Conservation (phyloP, 2,113 vertebrate genomes). For the Passer montanus region DNA sequence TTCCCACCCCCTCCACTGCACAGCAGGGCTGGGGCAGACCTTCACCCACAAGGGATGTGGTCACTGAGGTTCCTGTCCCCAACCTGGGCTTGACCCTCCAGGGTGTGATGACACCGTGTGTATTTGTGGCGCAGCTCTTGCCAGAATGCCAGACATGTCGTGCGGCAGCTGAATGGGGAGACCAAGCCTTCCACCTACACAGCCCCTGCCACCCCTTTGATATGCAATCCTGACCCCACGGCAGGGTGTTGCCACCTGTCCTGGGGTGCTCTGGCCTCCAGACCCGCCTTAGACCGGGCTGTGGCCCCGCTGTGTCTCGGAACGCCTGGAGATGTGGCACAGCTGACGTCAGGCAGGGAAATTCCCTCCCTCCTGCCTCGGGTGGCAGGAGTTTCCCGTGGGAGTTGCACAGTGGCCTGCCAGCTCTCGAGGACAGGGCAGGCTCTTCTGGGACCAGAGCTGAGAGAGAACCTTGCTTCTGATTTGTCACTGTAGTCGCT, state of each 20-base stretch:
- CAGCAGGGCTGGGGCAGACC: not conserved
- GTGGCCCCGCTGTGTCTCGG: not conserved
- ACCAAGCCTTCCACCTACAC: conserved; percentile 64
- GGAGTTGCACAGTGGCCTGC: not conserved
- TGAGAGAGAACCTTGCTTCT: not conserved
- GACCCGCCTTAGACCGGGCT: not conserved
- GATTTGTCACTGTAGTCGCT: accelerated
- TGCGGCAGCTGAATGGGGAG: conserved; percentile 6
- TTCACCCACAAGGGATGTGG: not conserved
- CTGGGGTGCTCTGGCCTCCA: not conserved
- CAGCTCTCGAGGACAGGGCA: not conserved
- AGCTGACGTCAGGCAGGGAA: conserved; percentile 39
- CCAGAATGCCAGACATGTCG: conserved; percentile 53
- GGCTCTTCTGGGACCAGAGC: not conserved
- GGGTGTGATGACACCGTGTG: not conserved
- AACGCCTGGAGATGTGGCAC: not conserved
- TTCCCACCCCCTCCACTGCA: not conserved
- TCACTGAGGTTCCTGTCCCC: not conserved
- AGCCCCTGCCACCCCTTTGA: conserved; percentile 19
- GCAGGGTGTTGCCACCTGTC: conserved; percentile 30
- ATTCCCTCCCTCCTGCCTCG: not conserved
- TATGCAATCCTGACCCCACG: conserved; percentile 19
- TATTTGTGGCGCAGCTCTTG: not conserved
- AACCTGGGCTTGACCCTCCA: not conserved
- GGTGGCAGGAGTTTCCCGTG: not conserved